Evolutionary conservation across 2,888 invertebrate species (phyloP).

Genomic region (Strigamia crassipes): DNA sequence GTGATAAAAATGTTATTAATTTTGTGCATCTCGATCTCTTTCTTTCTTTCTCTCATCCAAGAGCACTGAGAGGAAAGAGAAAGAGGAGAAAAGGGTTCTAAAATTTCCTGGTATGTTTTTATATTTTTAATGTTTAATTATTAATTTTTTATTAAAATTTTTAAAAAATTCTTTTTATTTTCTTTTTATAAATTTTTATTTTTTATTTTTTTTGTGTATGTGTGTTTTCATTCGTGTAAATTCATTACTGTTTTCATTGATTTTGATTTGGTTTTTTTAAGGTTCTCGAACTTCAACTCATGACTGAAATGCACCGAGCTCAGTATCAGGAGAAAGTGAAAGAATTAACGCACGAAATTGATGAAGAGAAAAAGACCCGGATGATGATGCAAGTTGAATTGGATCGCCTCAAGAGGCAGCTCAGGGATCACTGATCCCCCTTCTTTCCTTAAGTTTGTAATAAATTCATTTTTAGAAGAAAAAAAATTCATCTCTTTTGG

Average conservation of each 20-base stretch:
- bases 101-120: constrained; percentile 10
- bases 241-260: not conserved
- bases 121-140: not conserved
- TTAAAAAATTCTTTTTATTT: not conserved
- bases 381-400: constrained; percentile 60
- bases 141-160: not conserved
- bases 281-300: constrained; percentile 41
- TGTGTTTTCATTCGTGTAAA: not conserved
- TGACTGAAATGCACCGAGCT: constrained; percentile 51
- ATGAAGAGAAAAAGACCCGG: constrained; percentile 59
- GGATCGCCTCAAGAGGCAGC: constrained; percentile 57
- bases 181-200: not conserved
- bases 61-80: constrained; percentile 10
- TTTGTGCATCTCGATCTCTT: constrained; percentile 2
- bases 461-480: not conserved
- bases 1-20: not conserved
- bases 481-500: not conserved
- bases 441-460: not conserved
- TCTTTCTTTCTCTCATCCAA: constrained; percentile 10
- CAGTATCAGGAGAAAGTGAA: constrained; percentile 50
- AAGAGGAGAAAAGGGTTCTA: constrained; percentile 10
- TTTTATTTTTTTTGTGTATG: not conserved
- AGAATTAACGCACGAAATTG: constrained; percentile 54
- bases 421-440: constrained; percentile 41
- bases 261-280: not conserved